Conservation (phyloP, 2,113 vertebrate genomes). For the Hypomesus transpacificus region DNA sequence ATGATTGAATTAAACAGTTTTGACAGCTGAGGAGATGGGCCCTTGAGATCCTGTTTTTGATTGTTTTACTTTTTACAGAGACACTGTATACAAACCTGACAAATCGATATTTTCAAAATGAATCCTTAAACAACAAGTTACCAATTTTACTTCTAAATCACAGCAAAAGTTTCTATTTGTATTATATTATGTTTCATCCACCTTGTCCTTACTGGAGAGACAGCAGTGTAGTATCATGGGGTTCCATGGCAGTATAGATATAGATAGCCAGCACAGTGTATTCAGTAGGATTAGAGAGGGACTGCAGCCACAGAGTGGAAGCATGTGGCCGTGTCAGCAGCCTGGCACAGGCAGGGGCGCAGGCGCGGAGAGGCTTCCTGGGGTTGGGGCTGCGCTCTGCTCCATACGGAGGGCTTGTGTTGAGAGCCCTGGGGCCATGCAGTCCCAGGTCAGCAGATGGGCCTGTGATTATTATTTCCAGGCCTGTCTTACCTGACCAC, state of each 20-base stretch:
- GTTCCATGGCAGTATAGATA: conserved; percentile 40
- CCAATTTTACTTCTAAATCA: conserved; percentile 39
- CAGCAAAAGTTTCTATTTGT: neutral
- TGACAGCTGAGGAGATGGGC: conserved; percentile 65
- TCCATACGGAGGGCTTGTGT: conserved; percentile 89
- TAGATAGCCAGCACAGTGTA: conserved; percentile 49
- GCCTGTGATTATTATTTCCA: conserved; percentile 92
- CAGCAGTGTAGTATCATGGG: conserved; percentile 8
- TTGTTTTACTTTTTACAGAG: conserved; percentile 56
- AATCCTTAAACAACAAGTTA: conserved; percentile 57
- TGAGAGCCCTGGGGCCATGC: conserved; percentile 81
- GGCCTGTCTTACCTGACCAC: conserved; percentile 90
- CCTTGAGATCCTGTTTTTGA: conserved; percentile 55
- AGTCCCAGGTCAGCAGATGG: conserved; percentile 97
- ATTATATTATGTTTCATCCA: neutral
- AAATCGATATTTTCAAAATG: conserved; percentile 57
- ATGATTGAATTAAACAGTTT: conserved; percentile 70
- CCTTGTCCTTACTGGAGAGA: conserved; percentile 21
- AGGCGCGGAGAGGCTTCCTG: conserved; percentile 71
- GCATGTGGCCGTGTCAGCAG: conserved; percentile 79
- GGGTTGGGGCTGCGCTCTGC: conserved; percentile 70
- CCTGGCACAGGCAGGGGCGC: conserved; percentile 47
- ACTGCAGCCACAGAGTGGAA: conserved; percentile 60
- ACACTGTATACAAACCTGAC: conserved; percentile 56
- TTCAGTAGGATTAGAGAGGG: conserved; percentile 44